These are phyloP conservation scores for Drosophila melanica DNA, from an alignment of 1,140 invertebrate genomes.

Conservation along the genomic window DNA sequence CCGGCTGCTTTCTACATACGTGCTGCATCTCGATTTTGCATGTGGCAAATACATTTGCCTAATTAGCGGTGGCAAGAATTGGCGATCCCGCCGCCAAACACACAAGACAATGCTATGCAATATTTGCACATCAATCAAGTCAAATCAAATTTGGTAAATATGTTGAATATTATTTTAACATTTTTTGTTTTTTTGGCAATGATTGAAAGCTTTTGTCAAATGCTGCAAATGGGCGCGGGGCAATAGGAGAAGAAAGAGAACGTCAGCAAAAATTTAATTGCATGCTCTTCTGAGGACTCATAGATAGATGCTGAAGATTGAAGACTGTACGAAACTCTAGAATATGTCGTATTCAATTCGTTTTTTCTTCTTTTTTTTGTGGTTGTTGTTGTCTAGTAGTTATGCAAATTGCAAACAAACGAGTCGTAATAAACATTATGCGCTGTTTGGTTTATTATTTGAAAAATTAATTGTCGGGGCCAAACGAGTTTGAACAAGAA, in stretches of 20 bases:
- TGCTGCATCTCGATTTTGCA: constrained; percentile 12
- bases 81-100: constrained; percentile 6
- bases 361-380: constrained; percentile 20
- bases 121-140: constrained; percentile 80
- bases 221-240: constrained; percentile 13
- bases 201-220: constrained; percentile 69
- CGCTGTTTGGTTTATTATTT: constrained; percentile 62
- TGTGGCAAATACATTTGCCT: constrained; percentile 36
- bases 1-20: constrained; percentile 48
- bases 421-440: constrained; percentile 69
- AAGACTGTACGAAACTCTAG: constrained; percentile 2
- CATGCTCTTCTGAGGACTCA: constrained; percentile 50
- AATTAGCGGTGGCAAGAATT: constrained; percentile 56
- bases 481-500: constrained; percentile 54
- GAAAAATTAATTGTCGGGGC: constrained; percentile 68
- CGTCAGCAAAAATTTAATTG: constrained; percentile 69
- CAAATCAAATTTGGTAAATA: constrained; percentile 70
- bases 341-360: constrained; percentile 27
- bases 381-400: constrained; percentile 24
- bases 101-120: constrained; percentile 21
- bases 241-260: constrained; percentile 27
- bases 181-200: constrained; percentile 25
- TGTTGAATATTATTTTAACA: constrained; percentile 23
- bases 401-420: constrained; percentile 76
- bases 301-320: constrained; percentile 6